A percentile compares a stretch with the other conserved stretches of the same genome.
These are phyloP conservation scores for Gymnocephalus cernua DNA, from an alignment of 2,113 vertebrate genomes.

Conservation along the genomic window DNA sequence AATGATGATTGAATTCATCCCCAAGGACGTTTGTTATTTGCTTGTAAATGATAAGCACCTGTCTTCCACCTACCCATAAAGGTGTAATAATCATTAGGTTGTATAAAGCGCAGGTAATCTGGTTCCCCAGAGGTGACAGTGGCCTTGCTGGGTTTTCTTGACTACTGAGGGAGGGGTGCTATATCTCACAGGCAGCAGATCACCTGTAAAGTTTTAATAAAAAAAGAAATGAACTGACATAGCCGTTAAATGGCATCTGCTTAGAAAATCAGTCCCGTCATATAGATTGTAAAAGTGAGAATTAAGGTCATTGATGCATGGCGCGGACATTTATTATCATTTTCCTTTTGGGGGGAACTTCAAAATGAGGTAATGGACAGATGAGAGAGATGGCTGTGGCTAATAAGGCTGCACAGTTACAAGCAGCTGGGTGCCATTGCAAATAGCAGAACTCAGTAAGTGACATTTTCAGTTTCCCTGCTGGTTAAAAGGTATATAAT, in stretches of 20 bases:
- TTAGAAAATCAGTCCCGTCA: constrained; percentile 8
- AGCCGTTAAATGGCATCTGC: constrained; percentile 18
- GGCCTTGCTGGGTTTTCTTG: constrained; percentile 36
- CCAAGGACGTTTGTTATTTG: constrained; percentile 45
- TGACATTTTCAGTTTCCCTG: not conserved
- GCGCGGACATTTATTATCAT: not conserved
- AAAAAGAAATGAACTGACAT: not conserved
- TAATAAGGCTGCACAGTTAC: not conserved
- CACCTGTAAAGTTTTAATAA: not conserved
- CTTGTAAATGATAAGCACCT: constrained; percentile 66
- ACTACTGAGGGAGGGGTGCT: not conserved
- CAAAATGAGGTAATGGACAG: not conserved
- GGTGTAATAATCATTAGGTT: constrained; percentile 52
- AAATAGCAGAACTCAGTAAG: not conserved
- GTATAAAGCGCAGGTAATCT: constrained; percentile 31
- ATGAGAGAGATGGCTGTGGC: not conserved
- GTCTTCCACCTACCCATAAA: constrained; percentile 42
- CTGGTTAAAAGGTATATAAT: not conserved
- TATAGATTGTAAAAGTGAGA: constrained; percentile 12
- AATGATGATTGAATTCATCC: constrained; percentile 46
- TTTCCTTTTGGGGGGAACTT: not conserved
- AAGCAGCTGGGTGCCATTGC: not conserved
- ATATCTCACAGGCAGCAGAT: constrained; percentile 15
- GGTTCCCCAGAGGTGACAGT: constrained; percentile 35
- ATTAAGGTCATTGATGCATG: not conserved